Base-by-base conservation (phyloP, 2,888 invertebrate species). In the Nymphalis urticae region DNA sequence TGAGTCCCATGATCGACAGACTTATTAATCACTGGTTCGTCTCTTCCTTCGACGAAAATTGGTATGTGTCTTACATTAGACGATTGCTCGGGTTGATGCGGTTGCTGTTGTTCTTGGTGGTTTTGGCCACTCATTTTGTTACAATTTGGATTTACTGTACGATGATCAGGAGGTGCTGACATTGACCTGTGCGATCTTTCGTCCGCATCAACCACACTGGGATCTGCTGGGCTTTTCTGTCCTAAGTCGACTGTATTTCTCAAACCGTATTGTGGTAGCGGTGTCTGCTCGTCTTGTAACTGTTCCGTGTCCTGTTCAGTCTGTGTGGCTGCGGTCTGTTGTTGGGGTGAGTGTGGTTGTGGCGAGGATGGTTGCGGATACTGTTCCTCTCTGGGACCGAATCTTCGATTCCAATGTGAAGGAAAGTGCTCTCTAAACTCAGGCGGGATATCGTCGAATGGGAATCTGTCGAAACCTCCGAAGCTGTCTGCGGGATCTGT, bases 31-130 rank as follows among this genome's bases (percentile, higher is more conserved):
- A 97, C 94, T 0, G 97, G 97, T 80, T 96, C 95, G 77, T 96
- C 96, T 64, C 97, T 93, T 9, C 97, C 97, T 86, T 98, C 97
- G 0, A 97, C 96, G 81, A 96, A 96, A 73, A 97, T 97, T 27
- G 97, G 97, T 86, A 97, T 97, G 80, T 97, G 96, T 72, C 97
- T 94, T 61, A 97, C 95, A 77, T 94, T 95, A 74, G 89, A 83
- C 62, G 85, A 82, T 73, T 85, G 82, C 74, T 80, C 84, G 48
- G 79, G 81, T 51, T 78, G 79, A 19, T 79, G 79, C 42, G 78
- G 69, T 71, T 80, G 77, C 60, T 76, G 77, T 76, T 80, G 85
- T 64, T 81, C 85, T 69, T 80, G 86, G 79, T 85, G 82, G 71
- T 84, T 85, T 72, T 83, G 87, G 70, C 85, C 86, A 77, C 88